phyloP scores from a whole-genome alignment of 2,113 vertebrate species.

The Leuciscus idus region DNA sequence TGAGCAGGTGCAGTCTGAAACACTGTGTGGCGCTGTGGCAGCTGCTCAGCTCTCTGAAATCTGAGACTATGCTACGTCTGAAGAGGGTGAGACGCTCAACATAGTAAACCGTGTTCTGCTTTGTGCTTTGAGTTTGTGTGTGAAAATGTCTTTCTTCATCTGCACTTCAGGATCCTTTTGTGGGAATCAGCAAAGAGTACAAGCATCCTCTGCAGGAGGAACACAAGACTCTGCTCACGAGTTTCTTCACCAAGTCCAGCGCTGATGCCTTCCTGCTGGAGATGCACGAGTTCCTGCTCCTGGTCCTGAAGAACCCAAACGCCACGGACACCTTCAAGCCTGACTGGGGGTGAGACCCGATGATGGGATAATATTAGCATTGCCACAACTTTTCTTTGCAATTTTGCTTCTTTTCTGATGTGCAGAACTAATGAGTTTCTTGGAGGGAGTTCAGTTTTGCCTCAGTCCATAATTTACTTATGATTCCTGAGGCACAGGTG shows the following conservation, averaged over 20 bases:
- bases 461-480: too few relatives aligned
- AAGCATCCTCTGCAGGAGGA: constrained; percentile 72
- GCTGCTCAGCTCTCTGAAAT: constrained; percentile 85
- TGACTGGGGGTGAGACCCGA: constrained; percentile 78
- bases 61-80: constrained; percentile 85
- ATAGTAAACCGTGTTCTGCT: background rate
- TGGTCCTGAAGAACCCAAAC: constrained; percentile 75
- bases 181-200: constrained; percentile 75
- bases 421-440: too few relatives aligned
- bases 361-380: too few relatives aligned
- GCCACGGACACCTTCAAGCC: constrained; percentile 72
- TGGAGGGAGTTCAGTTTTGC: too few relatives aligned
- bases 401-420: too few relatives aligned
- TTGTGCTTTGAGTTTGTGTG: background rate
- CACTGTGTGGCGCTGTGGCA: constrained; percentile 89
- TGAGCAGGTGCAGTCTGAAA: constrained; percentile 81
- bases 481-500: too few relatives aligned
- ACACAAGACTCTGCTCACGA: constrained; percentile 70
- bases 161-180: constrained; percentile 86
- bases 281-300: constrained; percentile 88
- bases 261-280: constrained; percentile 86
- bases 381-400: too few relatives aligned
- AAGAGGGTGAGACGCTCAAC: constrained; percentile 75
- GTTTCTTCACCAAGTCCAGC: constrained; percentile 78
- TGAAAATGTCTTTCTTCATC: background rate